Evolutionary conservation across 2,113 vertebrate genomes (phyloP), one percentile per base, ranked within the genome.

Genomic region (Acrocephalus arundinaceus): DNA sequence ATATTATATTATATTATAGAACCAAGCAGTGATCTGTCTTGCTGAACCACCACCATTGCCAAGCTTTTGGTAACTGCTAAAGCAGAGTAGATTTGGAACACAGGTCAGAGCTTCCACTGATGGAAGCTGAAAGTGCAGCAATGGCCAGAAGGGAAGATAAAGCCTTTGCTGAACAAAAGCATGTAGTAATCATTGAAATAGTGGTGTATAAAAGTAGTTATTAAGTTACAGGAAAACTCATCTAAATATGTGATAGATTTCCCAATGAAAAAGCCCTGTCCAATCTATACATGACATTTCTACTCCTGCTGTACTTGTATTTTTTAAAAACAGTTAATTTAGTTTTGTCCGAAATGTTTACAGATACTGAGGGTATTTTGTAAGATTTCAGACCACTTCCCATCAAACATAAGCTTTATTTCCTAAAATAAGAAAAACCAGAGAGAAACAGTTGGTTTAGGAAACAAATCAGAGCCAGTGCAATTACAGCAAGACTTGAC

Each of bases 311-410:
- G 18, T 59, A 30, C n/a, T 88, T 91, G n/a, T 62, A 33, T 58
- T 89, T 92, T 85, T 96, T 72, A 62, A 41, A 70, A 72, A 46
- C 11, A 74, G 55, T 55, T 84, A 48, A 61, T 91, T 96, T 97
- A 28, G 46, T 59, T 62, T 39, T 89, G 65, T 20, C 22, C 65
- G 81, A 86, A 52, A 52, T 46, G 20, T 51, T 80, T 62, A 85
- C 58, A 89, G 71, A 90, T 35, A 79, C 54, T 37, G 67, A 75
- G 49, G 54, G n/a, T 37, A 95, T 94, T 96, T 81, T 3, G 1
- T 84, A 94, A 96, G 39, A 91, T 96, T 93, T 94, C 62, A 94
- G 59, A 87, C 94, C 72, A 72, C 59, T 96, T 94, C 39, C 57
- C 85, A 39, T 72, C 49, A 58, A 46, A 72, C 39, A 77, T 57